These are phyloP conservation scores for Phorcus lineatus DNA, from an alignment of 2,888 invertebrate genomes.

Conservation along the genomic window DNA sequence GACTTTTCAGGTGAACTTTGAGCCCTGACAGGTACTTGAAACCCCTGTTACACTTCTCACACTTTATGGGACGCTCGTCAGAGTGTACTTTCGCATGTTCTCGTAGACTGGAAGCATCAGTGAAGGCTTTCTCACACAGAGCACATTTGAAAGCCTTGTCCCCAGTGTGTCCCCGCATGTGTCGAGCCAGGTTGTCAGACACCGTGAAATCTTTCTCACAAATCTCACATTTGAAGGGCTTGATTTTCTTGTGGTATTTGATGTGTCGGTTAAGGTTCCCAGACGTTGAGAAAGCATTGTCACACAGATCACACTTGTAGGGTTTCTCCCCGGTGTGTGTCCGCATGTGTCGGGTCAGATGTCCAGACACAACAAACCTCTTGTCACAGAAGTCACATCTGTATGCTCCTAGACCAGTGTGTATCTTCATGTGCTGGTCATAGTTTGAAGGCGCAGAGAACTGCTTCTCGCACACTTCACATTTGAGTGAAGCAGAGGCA, in stretches of 20 bases:
- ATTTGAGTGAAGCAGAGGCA: background rate
- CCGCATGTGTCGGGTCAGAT: background rate
- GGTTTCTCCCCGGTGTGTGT: background rate
- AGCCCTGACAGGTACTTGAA: background rate
- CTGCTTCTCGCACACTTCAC: background rate
- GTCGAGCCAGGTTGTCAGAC: background rate
- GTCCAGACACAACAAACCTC: background rate
- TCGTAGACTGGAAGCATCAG: background rate
- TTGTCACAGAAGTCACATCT: background rate
- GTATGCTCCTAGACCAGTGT: background rate
- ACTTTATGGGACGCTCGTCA: background rate
- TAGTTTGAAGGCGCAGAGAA: background rate
- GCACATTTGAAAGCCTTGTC: slow-evolving; percentile 7
- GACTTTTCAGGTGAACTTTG: slow-evolving; percentile 5
- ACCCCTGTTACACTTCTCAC: background rate
- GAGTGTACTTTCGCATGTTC: slow-evolving; percentile 16
- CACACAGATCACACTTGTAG: background rate
- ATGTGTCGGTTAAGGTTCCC: background rate
- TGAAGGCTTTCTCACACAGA: slow-evolving; percentile 8
- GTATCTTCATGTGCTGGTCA: background rate
- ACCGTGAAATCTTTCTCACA: background rate
- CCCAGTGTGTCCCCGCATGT: slow-evolving; percentile 6
- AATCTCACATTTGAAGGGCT: background rate
- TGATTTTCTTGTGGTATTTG: background rate
- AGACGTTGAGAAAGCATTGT: background rate